A percentile compares a stretch with the other conserved stretches of the same genome.
phyloP scores from a whole-genome alignment of 2,797 vertebrate species.

The Ataeniobius toweri region DNA sequence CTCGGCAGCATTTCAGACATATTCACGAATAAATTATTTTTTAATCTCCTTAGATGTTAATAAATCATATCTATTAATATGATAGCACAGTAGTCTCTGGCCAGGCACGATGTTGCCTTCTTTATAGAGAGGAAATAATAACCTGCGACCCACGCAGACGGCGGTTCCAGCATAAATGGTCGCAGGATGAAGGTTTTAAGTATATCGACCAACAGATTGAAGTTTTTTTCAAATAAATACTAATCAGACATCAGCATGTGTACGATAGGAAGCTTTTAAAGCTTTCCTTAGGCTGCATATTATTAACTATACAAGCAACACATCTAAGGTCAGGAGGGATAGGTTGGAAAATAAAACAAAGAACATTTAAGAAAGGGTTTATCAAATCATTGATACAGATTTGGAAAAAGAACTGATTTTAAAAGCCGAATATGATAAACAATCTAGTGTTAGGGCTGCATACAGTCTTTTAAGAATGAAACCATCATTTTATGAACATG shows the following conservation, averaged over 20 bases:
- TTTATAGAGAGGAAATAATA: not conserved
- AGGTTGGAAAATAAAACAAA: not conserved
- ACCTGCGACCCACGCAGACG: not conserved
- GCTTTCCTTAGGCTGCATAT: not conserved
- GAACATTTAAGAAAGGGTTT: not conserved
- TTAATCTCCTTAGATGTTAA: too few species aligned
- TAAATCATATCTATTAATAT: too few species aligned
- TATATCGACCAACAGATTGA: conserved; percentile 1
- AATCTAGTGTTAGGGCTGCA: not conserved
- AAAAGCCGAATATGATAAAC: not conserved
- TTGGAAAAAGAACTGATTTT: not conserved
- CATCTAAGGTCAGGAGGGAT: not conserved
- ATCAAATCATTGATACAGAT: not conserved
- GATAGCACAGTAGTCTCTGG: too few species aligned
- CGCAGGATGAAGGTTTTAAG: not conserved
- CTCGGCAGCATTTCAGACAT: too few species aligned
- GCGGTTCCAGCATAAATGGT: not conserved
- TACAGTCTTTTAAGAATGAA: conserved; percentile 9
- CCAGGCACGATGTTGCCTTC: not conserved
- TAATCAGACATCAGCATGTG: not conserved
- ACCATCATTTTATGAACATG: not conserved
- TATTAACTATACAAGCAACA: not conserved
- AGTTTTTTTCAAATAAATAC: not conserved
- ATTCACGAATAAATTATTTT: too few species aligned
- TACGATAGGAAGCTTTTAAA: not conserved